Base-by-base conservation (phyloP, 2,888 invertebrate species). In the Antheraea assamensis region DNA sequence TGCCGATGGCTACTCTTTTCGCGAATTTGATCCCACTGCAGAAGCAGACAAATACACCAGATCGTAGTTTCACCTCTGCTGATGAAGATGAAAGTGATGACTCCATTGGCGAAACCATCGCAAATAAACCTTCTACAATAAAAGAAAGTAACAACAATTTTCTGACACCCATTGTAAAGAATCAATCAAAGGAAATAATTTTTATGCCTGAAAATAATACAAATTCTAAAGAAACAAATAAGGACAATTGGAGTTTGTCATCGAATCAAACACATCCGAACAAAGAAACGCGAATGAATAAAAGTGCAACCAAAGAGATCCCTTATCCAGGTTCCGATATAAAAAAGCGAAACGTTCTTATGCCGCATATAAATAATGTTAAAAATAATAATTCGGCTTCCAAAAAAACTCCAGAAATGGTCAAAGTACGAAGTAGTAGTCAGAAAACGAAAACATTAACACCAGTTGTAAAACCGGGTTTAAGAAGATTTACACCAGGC, bases 1-100 rank as follows among this genome's bases (percentile, higher is more conserved):
- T 94, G 91, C 93, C 94, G 21, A 91, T 95, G 88, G 91, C 94
- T 74, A 91, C 88, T 74, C 87, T 95, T 79, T 80, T 94, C 27
- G 93, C 93, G 1, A 91, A 90, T 80, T 87, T 95, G 78, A 86
- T 87, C 86, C 88, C 91, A 58, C 77, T 93, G 71, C 86, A 90
- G 76, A 82, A 85, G 55, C 79, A 86, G 71, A 81, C 81, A 17
- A 86, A 89, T 61, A 89, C 87, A 70, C 87, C 86, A 2, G 90
- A 92, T 61, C 81, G 85, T 21, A 92, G 92, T 80, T 90, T 86
- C 74, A 79, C 82, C 10, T 90, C 90, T 5, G 87, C 81, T 24
- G 91, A 92, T 71, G 93, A 92, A 0, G 91, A 92, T 71, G 93
- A 92, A 0, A 93, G 92, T 73, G 92, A 93, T 73, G 86, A 87